Evolutionary conservation across 2,113 vertebrate species (phyloP).

Genomic region (Alces alces): DNA sequence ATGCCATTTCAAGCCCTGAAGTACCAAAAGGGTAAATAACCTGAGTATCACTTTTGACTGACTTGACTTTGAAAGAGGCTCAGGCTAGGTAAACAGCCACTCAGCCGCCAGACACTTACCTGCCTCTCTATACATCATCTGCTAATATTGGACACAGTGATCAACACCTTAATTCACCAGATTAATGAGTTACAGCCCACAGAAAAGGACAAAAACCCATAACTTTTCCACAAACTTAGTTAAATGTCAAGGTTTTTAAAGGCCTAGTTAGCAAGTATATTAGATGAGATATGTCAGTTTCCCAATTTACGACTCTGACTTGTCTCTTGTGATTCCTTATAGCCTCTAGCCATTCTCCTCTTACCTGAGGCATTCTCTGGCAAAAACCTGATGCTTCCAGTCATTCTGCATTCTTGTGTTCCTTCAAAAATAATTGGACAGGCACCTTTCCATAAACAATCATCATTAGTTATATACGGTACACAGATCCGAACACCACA

Average conservation of each 20-base stretch:
- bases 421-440: constrained; percentile 99
- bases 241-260: constrained; percentile 99
- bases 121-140: constrained; percentile 69
- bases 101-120: constrained; percentile 52
- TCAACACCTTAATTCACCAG: constrained; percentile 78
- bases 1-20: constrained; percentile 76
- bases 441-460: constrained; percentile 95
- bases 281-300: constrained; percentile 99
- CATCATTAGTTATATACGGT: constrained; percentile 86
- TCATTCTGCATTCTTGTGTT: constrained; percentile 99
- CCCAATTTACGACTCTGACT: constrained; percentile 96
- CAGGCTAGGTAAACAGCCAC: constrained; percentile 76
- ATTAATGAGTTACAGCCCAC: constrained; percentile 84
- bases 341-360: constrained; percentile 99
- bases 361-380: constrained; percentile 99
- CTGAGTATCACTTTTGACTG: constrained; percentile 83
- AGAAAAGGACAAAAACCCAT: constrained; percentile 84
- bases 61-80: constrained; percentile 83
- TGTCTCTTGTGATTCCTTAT: constrained; percentile 94
- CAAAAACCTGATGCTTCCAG: constrained; percentile 98
- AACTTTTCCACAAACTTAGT: constrained; percentile 89
- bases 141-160: constrained; percentile 74
- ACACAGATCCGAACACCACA: constrained; percentile 83
- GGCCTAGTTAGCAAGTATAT: constrained; percentile 99
- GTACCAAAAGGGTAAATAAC: constrained; percentile 85